A percentile compares a stretch with the other conserved stretches of the same genome.
Conservation (phyloP, 2,888 invertebrate species). For the Drosophila mimetica region DNA sequence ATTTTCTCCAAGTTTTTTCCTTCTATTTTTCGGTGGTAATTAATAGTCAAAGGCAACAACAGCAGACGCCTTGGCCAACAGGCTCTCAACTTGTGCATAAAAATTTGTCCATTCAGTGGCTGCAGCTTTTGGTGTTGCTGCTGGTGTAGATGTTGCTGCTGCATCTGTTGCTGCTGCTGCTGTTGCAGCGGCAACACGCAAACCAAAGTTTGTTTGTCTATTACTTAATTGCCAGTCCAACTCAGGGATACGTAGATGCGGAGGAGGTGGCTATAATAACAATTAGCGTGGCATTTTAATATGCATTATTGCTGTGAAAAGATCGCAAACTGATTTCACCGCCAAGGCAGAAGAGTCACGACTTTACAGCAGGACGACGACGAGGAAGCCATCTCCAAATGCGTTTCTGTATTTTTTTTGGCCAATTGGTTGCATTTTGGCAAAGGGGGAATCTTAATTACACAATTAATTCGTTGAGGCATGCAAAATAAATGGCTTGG, state of each 20-base stretch:
- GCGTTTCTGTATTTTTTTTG: conserved; percentile 39
- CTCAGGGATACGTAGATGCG: conserved; percentile 5
- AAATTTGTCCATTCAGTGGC: conserved; percentile 67
- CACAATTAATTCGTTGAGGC: conserved; percentile 62
- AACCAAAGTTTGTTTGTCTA: conserved; percentile 64
- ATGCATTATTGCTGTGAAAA: conserved; percentile 77
- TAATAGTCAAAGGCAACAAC: conserved; percentile 66
- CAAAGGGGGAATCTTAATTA: conserved; percentile 60
- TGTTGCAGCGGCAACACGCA: conserved; percentile 54
- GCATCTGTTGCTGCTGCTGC: conserved; percentile 7
- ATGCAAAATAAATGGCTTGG: conserved; percentile 29
- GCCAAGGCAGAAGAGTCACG: conserved; percentile 48
- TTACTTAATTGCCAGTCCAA: conserved; percentile 73
- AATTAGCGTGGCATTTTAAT: conserved; percentile 81
- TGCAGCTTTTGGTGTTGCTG: conserved; percentile 24
- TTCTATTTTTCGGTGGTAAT: conserved; percentile 61
- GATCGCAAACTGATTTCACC: conserved; percentile 74
- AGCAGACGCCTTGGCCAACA: conserved; percentile 46
- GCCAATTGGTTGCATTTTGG: conserved; percentile 35
- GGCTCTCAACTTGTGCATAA: conserved; percentile 56
- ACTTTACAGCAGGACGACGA: conserved; percentile 35
- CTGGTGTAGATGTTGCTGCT: conserved; percentile 15
- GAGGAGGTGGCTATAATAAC: conserved; percentile 62
- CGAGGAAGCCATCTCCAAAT: conserved; percentile 39
- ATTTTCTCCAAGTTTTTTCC: conserved; percentile 11